These are phyloP conservation scores for Stigmatopora argus DNA, from an alignment of 2,113 vertebrate species.

Conservation along the genomic window DNA sequence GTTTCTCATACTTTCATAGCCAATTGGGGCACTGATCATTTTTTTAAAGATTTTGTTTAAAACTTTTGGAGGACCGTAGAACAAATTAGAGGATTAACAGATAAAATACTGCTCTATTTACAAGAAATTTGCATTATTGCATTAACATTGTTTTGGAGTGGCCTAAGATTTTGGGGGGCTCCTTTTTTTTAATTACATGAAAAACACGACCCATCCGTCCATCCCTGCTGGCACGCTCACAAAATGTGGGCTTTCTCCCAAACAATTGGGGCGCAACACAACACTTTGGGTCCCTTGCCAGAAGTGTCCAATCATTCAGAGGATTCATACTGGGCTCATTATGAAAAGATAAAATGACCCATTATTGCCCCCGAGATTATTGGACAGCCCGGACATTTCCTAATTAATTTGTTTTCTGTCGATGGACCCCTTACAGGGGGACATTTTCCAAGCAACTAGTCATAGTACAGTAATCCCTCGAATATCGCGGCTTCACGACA, in stretches of 20 bases:
- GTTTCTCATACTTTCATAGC: too few species aligned
- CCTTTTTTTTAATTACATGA: not conserved
- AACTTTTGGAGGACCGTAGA: too few species aligned
- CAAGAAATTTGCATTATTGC: too few species aligned
- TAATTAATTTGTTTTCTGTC: not conserved
- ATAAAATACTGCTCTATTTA: too few species aligned
- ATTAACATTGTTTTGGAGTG: too few species aligned
- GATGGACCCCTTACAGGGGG: not conserved
- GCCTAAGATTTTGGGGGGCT: too few species aligned
- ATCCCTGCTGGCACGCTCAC: constrained; percentile 3
- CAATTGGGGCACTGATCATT: too few species aligned
- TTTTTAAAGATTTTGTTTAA: too few species aligned
- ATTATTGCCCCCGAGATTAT: not conserved
- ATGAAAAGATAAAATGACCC: not conserved
- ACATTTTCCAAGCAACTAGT: not conserved
- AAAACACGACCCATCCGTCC: not conserved
- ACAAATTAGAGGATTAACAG: too few species aligned
- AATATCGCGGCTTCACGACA: too few species aligned
- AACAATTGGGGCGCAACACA: constrained; percentile 39
- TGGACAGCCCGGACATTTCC: not conserved
- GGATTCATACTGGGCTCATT: constrained; percentile 21
- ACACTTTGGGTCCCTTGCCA: constrained; percentile 13
- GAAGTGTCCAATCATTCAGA: constrained; percentile 12
- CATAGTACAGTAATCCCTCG: not conserved
- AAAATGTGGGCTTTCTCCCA: constrained; percentile 31